phyloP scores from a whole-genome alignment of 1,140 invertebrate genomes.

The Pachypeltis micranthus region DNA sequence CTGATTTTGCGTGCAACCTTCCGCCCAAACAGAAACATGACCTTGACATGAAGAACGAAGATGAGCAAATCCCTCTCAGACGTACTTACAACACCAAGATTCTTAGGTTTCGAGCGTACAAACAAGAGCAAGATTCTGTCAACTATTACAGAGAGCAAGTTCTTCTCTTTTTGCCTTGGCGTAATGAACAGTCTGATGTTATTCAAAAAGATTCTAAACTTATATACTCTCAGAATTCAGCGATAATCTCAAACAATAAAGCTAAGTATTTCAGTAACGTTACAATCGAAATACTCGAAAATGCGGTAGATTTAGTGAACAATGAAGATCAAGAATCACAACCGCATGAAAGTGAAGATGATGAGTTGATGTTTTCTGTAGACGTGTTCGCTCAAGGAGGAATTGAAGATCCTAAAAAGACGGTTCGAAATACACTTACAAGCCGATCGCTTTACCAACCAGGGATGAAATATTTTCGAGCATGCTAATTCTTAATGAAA shows the following conservation, averaged over 20 bases:
- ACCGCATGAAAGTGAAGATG: background rate
- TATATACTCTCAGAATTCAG: background rate
- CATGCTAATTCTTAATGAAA: constrained; percentile 6
- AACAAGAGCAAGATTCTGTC: too few relatives aligned
- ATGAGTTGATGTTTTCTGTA: background rate
- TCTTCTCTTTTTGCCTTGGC: background rate
- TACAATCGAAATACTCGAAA: background rate
- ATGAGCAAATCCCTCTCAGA: background rate
- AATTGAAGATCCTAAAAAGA: background rate
- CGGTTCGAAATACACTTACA: background rate
- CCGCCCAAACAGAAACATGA: background rate
- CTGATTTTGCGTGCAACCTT: background rate
- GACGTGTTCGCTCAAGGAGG: background rate
- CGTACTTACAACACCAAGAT: background rate
- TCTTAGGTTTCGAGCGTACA: background rate
- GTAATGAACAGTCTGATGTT: background rate
- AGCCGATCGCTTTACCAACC: background rate
- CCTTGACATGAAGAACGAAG: background rate
- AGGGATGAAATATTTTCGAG: background rate
- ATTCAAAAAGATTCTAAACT: background rate
- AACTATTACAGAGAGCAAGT: background rate
- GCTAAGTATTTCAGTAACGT: background rate
- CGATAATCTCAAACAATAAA: background rate
- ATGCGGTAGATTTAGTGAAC: background rate
- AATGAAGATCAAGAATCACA: background rate